These are phyloP conservation scores for Polietes domitor DNA, from an alignment of 2,888 invertebrate genomes.

Conservation along the genomic window DNA sequence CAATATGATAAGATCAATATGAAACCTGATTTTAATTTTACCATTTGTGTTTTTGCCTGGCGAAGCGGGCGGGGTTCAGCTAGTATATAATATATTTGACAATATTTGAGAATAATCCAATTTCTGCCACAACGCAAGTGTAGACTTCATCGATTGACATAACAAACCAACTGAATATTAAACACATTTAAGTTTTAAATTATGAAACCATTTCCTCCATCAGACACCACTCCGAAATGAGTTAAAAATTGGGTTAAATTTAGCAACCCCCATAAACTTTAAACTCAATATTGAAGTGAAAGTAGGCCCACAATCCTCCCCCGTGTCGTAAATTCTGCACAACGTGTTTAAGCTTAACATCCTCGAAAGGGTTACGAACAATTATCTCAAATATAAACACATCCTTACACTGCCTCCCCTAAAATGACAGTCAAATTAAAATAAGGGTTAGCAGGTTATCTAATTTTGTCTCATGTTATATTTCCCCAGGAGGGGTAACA, in stretches of 20 bases:
- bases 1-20: too few species aligned
- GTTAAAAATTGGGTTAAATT: neutral
- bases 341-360: too few species aligned
- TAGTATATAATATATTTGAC: too few species aligned
- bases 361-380: conserved; percentile 11
- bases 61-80: too few species aligned
- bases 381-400: neutral
- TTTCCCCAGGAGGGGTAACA: too few species aligned
- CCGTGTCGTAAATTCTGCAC: neutral
- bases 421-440: neutral
- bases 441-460: conserved; percentile 11
- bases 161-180: neutral
- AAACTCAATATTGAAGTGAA: conserved; percentile 17
- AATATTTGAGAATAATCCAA: too few species aligned
- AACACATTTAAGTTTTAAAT: conserved; percentile 1
- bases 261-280: neutral
- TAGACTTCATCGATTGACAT: too few species aligned
- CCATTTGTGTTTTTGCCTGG: too few species aligned
- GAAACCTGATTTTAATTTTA: too few species aligned
- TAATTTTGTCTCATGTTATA: neutral
- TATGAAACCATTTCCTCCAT: neutral
- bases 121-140: too few species aligned
- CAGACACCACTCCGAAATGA: neutral
- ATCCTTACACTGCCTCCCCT: neutral
- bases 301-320: neutral